Conservation (phyloP, 2,797 vertebrate species). For the Meriones psammophilus region DNA sequence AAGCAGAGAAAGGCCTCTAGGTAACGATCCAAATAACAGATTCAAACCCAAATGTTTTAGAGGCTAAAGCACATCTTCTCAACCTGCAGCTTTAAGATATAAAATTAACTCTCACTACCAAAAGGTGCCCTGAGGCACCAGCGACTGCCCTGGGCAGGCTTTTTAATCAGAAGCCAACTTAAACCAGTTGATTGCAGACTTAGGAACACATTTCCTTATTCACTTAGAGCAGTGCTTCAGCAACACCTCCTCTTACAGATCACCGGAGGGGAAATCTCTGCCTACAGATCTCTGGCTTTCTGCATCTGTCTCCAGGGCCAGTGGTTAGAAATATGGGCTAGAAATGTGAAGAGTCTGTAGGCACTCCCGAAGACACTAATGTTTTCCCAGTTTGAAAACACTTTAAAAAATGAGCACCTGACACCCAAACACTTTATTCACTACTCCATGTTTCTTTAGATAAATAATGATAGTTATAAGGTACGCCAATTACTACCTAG, state of each 20-base stretch:
- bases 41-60: slow-evolving; percentile 55
- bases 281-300: slow-evolving; percentile 41
- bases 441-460: slow-evolving; percentile 52
- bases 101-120: slow-evolving; percentile 67
- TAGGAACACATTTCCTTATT: slow-evolving; percentile 67
- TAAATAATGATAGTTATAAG: slow-evolving; percentile 64
- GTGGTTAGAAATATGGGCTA: slow-evolving; percentile 53
- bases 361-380: slow-evolving; percentile 41
- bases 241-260: slow-evolving; percentile 60
- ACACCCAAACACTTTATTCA: slow-evolving; percentile 51
- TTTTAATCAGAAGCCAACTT: slow-evolving; percentile 77
- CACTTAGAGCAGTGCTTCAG: slow-evolving; percentile 55
- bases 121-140: slow-evolving; percentile 72
- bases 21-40: slow-evolving; percentile 59
- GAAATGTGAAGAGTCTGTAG: slow-evolving; percentile 52
- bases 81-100: slow-evolving; percentile 54
- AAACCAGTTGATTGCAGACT: slow-evolving; percentile 71
- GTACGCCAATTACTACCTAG: slow-evolving; percentile 57
- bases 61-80: slow-evolving; percentile 44
- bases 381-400: slow-evolving; percentile 68
- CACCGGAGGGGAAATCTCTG: slow-evolving; percentile 59
- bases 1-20: not conserved
- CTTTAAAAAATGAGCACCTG: slow-evolving; percentile 57
- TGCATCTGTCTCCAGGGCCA: slow-evolving; percentile 15
- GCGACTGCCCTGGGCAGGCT: slow-evolving; percentile 69